Conservation (phyloP, 1,140 invertebrate species). For the Drosophila equinoxialis region DNA sequence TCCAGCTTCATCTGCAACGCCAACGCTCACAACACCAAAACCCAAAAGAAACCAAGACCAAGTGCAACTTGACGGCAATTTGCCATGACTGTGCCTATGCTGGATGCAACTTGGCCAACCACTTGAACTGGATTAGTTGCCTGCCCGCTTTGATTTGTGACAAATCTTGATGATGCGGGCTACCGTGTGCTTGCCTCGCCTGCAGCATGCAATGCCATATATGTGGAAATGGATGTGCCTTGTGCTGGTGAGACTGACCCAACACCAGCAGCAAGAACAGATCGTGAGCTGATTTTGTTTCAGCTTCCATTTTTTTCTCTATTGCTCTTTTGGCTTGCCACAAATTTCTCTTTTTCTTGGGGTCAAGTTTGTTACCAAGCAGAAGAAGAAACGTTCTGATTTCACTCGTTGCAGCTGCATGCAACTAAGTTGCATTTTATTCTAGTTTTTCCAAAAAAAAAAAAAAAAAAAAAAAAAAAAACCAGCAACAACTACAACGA, state of each 20-base stretch:
- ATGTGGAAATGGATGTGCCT: conserved; percentile 44
- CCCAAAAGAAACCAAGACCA: conserved; percentile 19
- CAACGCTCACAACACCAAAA: conserved; percentile 34
- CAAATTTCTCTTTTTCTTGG: conserved; percentile 80
- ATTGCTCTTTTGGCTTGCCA: conserved; percentile 43
- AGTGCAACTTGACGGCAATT: conserved; percentile 62
- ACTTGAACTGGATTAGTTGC: conserved; percentile 79
- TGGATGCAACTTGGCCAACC: conserved; percentile 43
- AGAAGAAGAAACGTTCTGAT: conserved; percentile 76
- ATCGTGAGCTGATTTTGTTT: conserved; percentile 77
- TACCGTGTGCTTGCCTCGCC: conserved; percentile 54
- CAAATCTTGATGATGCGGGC: conserved; percentile 75
- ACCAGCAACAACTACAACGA: conserved; percentile 1
- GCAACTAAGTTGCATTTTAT: conserved; percentile 29
- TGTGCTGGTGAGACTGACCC: conserved; percentile 26
- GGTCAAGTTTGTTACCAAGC: conserved; percentile 70
- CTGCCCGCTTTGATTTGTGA: conserved; percentile 75
- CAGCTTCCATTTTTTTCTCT: conserved; percentile 52
- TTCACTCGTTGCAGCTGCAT: conserved; percentile 61
- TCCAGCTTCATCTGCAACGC: conserved; percentile 16
- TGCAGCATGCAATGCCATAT: conserved; percentile 65
- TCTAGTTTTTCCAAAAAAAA: conserved; percentile 3
- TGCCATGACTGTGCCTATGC: conserved; percentile 65
- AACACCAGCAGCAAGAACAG: conserved; percentile 43
- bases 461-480: neutral